Conservation (phyloP, 2,797 vertebrate species). For the Kryptolebias ocellatus region DNA sequence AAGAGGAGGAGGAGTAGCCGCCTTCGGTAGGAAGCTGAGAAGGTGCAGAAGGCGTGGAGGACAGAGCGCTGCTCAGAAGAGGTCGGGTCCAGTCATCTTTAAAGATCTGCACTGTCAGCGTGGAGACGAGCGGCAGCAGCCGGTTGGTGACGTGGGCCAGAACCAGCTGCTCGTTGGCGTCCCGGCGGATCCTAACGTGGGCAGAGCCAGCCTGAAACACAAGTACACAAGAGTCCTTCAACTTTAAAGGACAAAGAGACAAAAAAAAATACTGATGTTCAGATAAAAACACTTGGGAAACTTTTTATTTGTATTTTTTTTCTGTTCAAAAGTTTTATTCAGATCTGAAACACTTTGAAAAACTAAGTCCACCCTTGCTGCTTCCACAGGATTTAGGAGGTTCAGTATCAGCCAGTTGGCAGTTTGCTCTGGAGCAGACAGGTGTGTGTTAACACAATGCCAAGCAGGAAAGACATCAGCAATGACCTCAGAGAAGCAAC, state of each 20-base stretch:
- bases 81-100: constrained; percentile 96
- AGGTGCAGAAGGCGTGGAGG: constrained; percentile 65
- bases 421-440: no score
- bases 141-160: constrained; percentile 96
- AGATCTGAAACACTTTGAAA: no score
- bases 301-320: background rate
- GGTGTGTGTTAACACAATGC: no score
- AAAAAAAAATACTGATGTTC: background rate
- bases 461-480: no score
- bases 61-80: constrained; percentile 83
- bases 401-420: no score
- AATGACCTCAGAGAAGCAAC: no score
- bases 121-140: constrained; percentile 89
- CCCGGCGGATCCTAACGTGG: constrained; percentile 94
- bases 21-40: constrained; percentile 23
- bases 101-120: constrained; percentile 94
- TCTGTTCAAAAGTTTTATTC: background rate
- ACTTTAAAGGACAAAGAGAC: background rate
- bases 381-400: no score
- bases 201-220: constrained; percentile 90
- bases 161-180: constrained; percentile 97
- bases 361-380: no score
- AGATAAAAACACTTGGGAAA: background rate
- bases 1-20: constrained; percentile 63
- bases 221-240: background rate